Evolutionary conservation across 30 jellyfish, hydroid and myxozoan species (phyloP), one percentile per base, ranked within the genome.

Genomic region (Cassiopea andromeda): DNA sequence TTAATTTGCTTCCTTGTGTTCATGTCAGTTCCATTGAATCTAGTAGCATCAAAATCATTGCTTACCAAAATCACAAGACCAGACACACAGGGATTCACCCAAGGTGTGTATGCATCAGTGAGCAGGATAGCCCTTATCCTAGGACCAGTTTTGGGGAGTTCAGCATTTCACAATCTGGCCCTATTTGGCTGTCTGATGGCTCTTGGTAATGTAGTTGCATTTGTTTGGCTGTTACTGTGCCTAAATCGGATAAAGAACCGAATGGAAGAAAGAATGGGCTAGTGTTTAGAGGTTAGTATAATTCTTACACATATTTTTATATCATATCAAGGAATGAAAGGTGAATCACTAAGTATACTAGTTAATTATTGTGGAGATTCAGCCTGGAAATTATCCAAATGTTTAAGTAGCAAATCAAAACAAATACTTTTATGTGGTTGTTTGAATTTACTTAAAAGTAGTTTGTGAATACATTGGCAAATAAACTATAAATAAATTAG

Each of bases 91-190:
- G 99, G 99, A 6, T 90, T 96, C 66, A 89, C 98, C 19, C 99
- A 96, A 91, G 99, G 98, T 10, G 97, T 89, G 44, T 96, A 96
- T 85, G 85, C 99, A 67, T 96, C 99, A 14, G 93, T 96, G 67
- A 89, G 97, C 87, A 87, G 99, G 54, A 78, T 96, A 3, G 96
- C 99, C 43, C 89, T 96, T 1, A 96, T 96, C 44, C 57, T 87
- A 60, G 99, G 99, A 70, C 99, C 99, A 46, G 79, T 96, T 6
- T 15, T 96, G 43, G 99, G 98, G 8, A 91, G 98, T 69, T 54
- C 97, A n/a, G 98, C 98, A 10, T 96, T 96, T 86, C 93, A 88
- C 87, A 93, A 79, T 61, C 85, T 85, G 38, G 92, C 95, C 2
- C 85, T 87, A 5, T 96, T 96, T 89, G 96, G 97, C 47, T 75